These are phyloP conservation scores for Lipotes vexillifer DNA, from an alignment of 2,113 vertebrate species.

Conservation along the genomic window DNA sequence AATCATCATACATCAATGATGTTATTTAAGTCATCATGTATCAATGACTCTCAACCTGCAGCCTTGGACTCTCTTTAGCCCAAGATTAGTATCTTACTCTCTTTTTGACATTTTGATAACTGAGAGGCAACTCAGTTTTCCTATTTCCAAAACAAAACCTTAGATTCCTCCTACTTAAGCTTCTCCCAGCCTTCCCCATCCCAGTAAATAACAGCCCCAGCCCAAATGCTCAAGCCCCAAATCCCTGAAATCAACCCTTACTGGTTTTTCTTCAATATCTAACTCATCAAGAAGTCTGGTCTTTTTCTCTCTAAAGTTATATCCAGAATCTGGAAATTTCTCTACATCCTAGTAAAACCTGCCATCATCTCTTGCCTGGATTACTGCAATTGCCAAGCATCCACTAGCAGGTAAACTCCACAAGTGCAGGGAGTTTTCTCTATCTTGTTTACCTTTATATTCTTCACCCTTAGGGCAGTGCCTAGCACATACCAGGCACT, in stretches of 20 bases:
- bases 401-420: neutral
- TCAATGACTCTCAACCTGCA: neutral
- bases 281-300: neutral
- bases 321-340: neutral
- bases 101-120: neutral
- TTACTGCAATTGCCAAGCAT: neutral
- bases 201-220: neutral
- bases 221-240: neutral
- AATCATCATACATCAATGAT: neutral
- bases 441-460: neutral
- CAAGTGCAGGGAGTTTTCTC: neutral
- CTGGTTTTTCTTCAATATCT: neutral
- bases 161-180: neutral
- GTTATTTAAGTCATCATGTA: neutral
- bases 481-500: accelerated
- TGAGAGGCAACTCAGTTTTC: neutral
- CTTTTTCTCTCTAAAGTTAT: neutral
- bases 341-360: neutral
- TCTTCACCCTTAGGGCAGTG: neutral
- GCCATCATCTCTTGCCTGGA: neutral
- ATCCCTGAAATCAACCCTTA: neutral
- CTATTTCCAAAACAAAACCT: neutral
- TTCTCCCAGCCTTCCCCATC: neutral
- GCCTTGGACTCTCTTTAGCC: no score
- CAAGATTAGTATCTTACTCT: neutral